Evolutionary conservation across 2,797 vertebrate species (phyloP), one percentile per base, ranked within the genome.

Genomic region (Acanthurus tractus): DNA sequence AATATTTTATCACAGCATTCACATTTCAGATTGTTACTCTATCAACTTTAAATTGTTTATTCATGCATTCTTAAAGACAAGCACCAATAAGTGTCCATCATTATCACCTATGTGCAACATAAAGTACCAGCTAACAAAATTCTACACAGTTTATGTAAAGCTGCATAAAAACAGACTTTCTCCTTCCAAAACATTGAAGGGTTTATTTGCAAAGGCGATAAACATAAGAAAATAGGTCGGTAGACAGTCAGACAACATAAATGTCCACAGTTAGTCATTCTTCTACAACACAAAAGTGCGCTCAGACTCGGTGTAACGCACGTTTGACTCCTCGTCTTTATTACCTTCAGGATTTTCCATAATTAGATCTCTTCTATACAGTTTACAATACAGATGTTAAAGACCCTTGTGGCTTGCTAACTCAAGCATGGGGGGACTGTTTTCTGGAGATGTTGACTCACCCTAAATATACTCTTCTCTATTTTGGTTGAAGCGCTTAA

Each of bases 361-460:
- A 84, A 85, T 61, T 65, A 73, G 23, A 86, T 70, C 55, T 81
- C 70, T 54, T 81, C 74, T 55, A n/a, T 85, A 70, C 79, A 74
- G 68, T 82, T 89, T 70, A 90, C 87, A 86, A 89, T 92, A 83
- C 81, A 89, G 77, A 82, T 49, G 63, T 90, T 90, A 82, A 81
- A 92, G 87, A 90, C 78, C 70, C 86, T 78, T 92, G 91, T 75
- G 91, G 91, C 88, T 91, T 92, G 86, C 78, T 78, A 85, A 92
- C 67, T 92, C 85, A 89, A 89, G 84, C 88, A 70, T 91, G 82
- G 82, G 79, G 79, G 82, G 75, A 82, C 77, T 90, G 84, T 90
- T 86, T 89, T 87, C 71, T 84, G 89, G 88, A 91, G 82, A 93
- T 88, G 86, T 90, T 92, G 89, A 93, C 88, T 92, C 86, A 92